A percentile compares a stretch with the other conserved stretches of the same genome.
Conservation (phyloP, 2,888 invertebrate species). For the Seladonia tumulorum region DNA sequence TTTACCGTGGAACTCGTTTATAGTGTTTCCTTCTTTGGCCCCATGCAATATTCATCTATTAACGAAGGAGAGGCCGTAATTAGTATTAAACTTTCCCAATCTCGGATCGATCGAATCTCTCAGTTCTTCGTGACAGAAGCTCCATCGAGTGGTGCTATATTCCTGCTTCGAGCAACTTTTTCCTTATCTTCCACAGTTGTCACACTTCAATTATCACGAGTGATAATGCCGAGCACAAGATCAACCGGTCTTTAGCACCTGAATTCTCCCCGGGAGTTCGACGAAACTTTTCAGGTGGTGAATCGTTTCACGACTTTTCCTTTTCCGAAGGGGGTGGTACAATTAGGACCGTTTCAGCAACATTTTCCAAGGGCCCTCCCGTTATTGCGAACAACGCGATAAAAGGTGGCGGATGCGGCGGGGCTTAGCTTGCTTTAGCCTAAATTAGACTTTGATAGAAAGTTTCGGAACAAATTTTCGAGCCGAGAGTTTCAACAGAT, state of each 20-base stretch:
- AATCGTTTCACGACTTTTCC: background rate
- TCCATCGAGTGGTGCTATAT: background rate
- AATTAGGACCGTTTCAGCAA: background rate
- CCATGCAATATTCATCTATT: no score
- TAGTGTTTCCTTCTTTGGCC: no score
- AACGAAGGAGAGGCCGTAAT: no score
- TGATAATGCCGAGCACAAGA: background rate
- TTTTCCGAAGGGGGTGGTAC: background rate
- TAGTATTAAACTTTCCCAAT: no score
- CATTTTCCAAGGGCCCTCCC: background rate
- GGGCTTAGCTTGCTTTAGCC: slow-evolving; percentile 15
- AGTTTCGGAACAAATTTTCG: slow-evolving; percentile 41
- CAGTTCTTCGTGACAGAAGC: no score
- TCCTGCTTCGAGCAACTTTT: no score
- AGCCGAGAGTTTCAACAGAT: slow-evolving; percentile 17
- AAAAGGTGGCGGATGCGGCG: slow-evolving; percentile 8
- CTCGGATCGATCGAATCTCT: no score
- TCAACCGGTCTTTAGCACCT: background rate
- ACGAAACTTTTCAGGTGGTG: background rate
- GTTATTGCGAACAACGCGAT: slow-evolving; percentile 10
- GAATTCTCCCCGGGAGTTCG: background rate
- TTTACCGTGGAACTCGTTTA: no score
- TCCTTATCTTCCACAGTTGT: background rate
- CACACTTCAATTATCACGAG: background rate
- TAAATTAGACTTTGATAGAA: slow-evolving; percentile 56